phyloP scores from a whole-genome alignment of 2,888 invertebrate genomes.

The Oxycera nigricornis region DNA sequence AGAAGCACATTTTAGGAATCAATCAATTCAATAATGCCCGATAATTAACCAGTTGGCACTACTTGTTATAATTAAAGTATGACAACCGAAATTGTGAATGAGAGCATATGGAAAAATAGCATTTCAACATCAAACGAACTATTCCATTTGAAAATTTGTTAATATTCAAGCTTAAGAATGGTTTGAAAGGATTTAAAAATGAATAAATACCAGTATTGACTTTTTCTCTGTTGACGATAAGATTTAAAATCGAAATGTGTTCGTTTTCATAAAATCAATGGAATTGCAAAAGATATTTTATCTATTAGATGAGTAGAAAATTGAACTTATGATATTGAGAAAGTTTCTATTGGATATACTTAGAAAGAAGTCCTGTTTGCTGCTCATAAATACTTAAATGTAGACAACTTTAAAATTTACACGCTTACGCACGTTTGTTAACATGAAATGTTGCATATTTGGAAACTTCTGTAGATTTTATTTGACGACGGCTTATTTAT shows the following conservation, averaged over 20 bases:
- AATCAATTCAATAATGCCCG: conserved; percentile 59
- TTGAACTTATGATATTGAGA: neutral
- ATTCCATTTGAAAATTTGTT: too few species aligned
- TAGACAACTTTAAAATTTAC: too few species aligned
- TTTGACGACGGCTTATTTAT: too few species aligned
- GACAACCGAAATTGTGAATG: neutral
- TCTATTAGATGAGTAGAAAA: neutral
- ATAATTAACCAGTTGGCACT: conserved; percentile 36
- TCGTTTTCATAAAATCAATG: neutral
- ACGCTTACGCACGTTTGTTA: too few species aligned
- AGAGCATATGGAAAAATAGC: too few species aligned
- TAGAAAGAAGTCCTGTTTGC: too few species aligned
- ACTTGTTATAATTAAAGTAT: neutral
- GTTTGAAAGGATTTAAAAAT: neutral
- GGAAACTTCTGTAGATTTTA: too few species aligned
- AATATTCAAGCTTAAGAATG: too few species aligned
- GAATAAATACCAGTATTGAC: neutral
- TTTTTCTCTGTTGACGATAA: neutral
- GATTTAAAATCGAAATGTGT: neutral
- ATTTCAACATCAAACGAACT: too few species aligned
- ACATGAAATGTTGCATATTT: too few species aligned
- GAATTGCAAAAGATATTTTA: neutral
- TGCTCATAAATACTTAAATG: too few species aligned
- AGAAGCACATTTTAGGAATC: conserved; percentile 67
- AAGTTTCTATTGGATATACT: neutral